Percentiles rank a stretch among this genome's conserved stretches.
Conservation (phyloP, 37 sponge, comb jelly and placozoan genomes). For the Chondrosia reniformis region DNA sequence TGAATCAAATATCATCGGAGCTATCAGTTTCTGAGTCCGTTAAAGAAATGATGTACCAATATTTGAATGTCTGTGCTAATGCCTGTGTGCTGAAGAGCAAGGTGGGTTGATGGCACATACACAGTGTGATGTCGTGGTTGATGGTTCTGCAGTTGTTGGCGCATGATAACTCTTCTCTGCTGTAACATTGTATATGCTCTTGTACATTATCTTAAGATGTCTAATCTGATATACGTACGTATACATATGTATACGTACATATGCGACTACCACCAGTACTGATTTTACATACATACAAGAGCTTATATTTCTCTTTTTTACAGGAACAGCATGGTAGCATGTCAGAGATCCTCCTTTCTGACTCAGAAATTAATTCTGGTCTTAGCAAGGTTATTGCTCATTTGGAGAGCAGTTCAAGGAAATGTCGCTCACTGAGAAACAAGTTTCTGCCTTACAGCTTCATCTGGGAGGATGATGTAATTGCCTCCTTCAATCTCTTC, state of each 20-base stretch:
- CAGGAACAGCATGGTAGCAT: neutral
- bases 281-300: too few relatives aligned
- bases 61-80: neutral
- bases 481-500: constrained; percentile 59
- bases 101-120: too few relatives aligned
- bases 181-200: too few relatives aligned
- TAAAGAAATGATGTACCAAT: neutral
- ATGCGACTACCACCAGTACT: too few relatives aligned
- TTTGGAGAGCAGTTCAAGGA: constrained; percentile 61
- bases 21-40: constrained; percentile 55
- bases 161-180: too few relatives aligned
- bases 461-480: constrained; percentile 78
- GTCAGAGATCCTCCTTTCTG: constrained; percentile 5
- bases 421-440: constrained; percentile 64
- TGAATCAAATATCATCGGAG: constrained; percentile 31
- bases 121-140: too few relatives aligned
- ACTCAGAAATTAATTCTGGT: constrained; percentile 29
- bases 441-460: constrained; percentile 58
- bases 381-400: constrained; percentile 54
- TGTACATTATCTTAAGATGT: too few relatives aligned
- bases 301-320: neutral
- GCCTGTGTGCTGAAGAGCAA: neutral
- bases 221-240: too few relatives aligned
- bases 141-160: too few relatives aligned
- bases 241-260: too few relatives aligned